phyloP scores from a whole-genome alignment of 2,113 vertebrate genomes.

The Gavialis gangeticus region DNA sequence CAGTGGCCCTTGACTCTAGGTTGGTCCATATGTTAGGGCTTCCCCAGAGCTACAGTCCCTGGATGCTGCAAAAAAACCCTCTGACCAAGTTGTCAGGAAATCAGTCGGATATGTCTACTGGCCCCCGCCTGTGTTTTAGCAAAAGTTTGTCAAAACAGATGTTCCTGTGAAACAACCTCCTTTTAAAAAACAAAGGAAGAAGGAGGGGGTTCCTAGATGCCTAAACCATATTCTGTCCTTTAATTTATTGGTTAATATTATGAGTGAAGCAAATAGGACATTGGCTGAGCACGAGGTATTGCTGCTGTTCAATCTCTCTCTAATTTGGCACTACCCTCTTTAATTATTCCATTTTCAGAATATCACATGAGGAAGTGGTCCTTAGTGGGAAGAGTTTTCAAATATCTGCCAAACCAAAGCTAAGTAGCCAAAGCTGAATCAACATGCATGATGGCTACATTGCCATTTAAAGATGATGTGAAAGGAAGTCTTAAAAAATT shows the following conservation, averaged over 20 bases:
- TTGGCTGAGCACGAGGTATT: background rate
- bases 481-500: constrained; percentile 23
- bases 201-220: too few relatives aligned
- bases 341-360: constrained; percentile 11
- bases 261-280: too few relatives aligned
- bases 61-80: too few relatives aligned
- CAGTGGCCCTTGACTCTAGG: background rate
- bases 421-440: background rate
- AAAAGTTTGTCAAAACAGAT: too few relatives aligned
- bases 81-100: too few relatives aligned
- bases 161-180: too few relatives aligned
- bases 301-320: background rate
- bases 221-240: too few relatives aligned
- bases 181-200: too few relatives aligned
- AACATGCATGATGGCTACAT: background rate
- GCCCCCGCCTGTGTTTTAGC: too few relatives aligned
- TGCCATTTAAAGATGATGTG: background rate
- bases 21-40: fast-evolving
- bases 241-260: too few relatives aligned
- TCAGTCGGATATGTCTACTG: too few relatives aligned
- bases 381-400: background rate
- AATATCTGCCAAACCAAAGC: background rate
- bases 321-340: background rate
- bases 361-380: background rate
- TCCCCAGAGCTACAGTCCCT: background rate